Evolutionary conservation across 2,113 vertebrate genomes (phyloP), one percentile per base, ranked within the genome.

Genomic region (Tyto alba): DNA sequence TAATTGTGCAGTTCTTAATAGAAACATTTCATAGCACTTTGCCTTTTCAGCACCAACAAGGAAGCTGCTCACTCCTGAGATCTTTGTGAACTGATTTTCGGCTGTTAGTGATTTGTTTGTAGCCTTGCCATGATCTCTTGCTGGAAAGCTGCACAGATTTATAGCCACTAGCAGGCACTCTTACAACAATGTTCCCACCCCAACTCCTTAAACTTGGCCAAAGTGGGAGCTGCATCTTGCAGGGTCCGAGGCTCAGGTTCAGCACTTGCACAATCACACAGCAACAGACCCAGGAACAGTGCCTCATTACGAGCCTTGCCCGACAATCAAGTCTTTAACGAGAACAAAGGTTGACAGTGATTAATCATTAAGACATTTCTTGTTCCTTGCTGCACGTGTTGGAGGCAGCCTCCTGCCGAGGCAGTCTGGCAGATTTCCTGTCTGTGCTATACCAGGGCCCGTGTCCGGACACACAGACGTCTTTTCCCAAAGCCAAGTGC

Each of bases 311-410:
- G 17, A 97, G 97, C 94, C 97, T 79, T 66, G 88, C 93, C 86
- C 67, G 32, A 98, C 97, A 97, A 97, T 96, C 97, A 83, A 95
- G 97, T 89, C 97, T 98, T 98, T 97, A 98, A 97, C 32, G 56
- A 96, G 98, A 98, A 98, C 98, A 98, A 97, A 98, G 98, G 97
- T 96, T 97, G 97, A 96, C 97, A 97, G 97, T 97, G 98, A 98
- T 98, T 97, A 98, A 98, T 98, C 97, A 97, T 97, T 96, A 97
- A 96, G 97, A 92, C 72, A 97, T 90, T 97, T 97, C 98, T 97
- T 97, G 96, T 97, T 97, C 95, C 88, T 94, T 45, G 91, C 74
- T 90, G 97, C 98, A 98, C 96, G 98, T 98, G 98, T 97, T 96
- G 96, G 88, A 93, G 52, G 96, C 92, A 93, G 97, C 96, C 98